phyloP scores from a whole-genome alignment of 2,888 invertebrate species.

The Macropis europaea region DNA sequence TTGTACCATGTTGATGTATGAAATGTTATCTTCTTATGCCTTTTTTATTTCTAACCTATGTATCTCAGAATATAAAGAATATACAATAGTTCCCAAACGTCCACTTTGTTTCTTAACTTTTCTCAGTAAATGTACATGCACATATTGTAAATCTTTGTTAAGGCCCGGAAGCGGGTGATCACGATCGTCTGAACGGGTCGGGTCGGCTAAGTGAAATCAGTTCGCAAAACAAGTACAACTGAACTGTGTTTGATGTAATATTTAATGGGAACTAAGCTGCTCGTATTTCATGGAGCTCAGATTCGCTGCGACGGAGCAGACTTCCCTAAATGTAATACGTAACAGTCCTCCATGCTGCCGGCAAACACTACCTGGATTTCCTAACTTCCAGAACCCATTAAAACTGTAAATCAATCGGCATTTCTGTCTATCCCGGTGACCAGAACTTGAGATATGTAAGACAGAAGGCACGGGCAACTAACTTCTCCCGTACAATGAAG shows the following conservation, averaged over 20 bases:
- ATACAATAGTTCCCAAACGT: no score
- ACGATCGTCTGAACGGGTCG: no score
- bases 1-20: no score
- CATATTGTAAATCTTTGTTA: no score
- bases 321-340: conserved; percentile 37
- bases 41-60: no score
- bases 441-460: conserved; percentile 38
- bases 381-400: conserved; percentile 52
- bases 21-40: no score
- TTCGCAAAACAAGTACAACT: no score
- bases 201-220: no score
- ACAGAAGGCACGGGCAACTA: conserved; percentile 11
- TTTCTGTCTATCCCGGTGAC: conserved; percentile 42
- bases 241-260: neutral
- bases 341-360: conserved; percentile 15
- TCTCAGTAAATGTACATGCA: no score
- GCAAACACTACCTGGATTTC: conserved; percentile 12
- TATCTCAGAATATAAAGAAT: no score
- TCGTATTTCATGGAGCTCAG: conserved; percentile 8
- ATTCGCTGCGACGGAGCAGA: conserved; percentile 11
- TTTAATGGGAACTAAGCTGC: conserved; percentile 3
- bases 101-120: no score
- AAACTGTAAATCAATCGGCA: conserved; percentile 60
- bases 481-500: conserved; percentile 33
- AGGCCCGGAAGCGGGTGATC: no score